Base-by-base conservation (phyloP, 2,113 vertebrate species). In the Phylloscopus whistleri region DNA sequence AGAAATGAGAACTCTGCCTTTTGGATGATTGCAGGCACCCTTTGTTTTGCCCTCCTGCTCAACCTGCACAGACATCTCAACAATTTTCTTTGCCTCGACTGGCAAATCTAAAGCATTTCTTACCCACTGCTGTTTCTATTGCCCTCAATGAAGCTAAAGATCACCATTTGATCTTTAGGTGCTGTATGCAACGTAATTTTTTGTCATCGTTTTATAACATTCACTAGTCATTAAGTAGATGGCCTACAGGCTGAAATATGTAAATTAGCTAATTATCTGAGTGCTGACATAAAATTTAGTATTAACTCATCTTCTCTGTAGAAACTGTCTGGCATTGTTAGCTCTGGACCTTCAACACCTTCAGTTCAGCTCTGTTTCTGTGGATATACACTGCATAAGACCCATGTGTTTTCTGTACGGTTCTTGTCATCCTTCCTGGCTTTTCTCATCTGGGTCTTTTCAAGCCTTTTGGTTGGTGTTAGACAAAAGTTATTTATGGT, bases 251-350 rank as follows among this genome's bases (percentile, higher is more conserved):
- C 52, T 73, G 72, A 96, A 96, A 94, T 97, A 97, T 96, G 97
- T 73, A 97, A 96, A 97, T 94, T 79, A 95, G 84, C 89, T 97
- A 91, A 96, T 96, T 96, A 97, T 96, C 94, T 84, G 70, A 90
- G 59, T 48, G 33, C 89, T 90, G 89, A 93, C 79, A 96, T 48
- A 92, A 88, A 90, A 94, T 90, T 85, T 77, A 80, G 23, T 56
- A 82, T 94, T 95, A 96, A 91, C 82, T 89, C 6, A 3, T 90
- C 23, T 87, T 72, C 33, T 82, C 28, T 63, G n/a, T 56, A 49
- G 48, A 93, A 93, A 37, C 31, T 84, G 39, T 59, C 64, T 89
- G 58, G 58, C 80, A 67, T 22, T 94, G 70, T 67, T 84, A 86
- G 46, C 68, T 90, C 55, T 26, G 51, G 79, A 85, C 31, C 48